These are phyloP conservation scores for Xestia ashworthii DNA, from an alignment of 2,888 invertebrate species.

Conservation along the genomic window DNA sequence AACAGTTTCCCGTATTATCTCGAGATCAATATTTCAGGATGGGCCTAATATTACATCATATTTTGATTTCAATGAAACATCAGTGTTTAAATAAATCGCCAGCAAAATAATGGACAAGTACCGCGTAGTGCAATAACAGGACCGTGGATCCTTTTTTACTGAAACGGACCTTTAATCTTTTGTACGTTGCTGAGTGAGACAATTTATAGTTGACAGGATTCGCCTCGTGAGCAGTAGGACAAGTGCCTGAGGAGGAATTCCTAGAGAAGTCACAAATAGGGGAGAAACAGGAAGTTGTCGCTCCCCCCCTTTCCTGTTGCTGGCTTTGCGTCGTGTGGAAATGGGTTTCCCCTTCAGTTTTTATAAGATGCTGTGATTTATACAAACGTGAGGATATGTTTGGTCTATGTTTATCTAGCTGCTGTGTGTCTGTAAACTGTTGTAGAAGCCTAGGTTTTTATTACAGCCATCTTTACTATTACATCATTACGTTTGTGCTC, in stretches of 20 bases:
- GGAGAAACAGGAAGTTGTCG: conserved; percentile 59
- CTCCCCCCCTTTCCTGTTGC: conserved; percentile 54
- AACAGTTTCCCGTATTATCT: too few species aligned
- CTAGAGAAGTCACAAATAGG: conserved; percentile 36
- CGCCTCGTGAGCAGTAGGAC: neutral
- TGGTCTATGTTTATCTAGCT: conserved; percentile 3
- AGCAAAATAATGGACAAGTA: too few species aligned
- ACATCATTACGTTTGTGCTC: neutral
- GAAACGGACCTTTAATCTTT: neutral
- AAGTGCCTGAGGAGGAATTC: conserved; percentile 33
- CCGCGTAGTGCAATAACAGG: too few species aligned
- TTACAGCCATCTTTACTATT: neutral
- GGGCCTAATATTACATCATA: too few species aligned
- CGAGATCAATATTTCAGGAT: too few species aligned
- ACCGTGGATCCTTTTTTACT: neutral
- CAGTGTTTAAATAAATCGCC: too few species aligned
- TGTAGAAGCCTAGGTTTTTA: neutral
- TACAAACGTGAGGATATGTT: conserved; percentile 22
- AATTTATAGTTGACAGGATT: neutral
- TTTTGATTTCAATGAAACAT: too few species aligned
- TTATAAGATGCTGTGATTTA: conserved; percentile 63
- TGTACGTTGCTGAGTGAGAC: neutral
- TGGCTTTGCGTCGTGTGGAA: conserved; percentile 57
- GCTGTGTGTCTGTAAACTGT: neutral
- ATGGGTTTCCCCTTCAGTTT: conserved; percentile 59